A percentile compares a stretch with the other conserved stretches of the same genome.
Evolutionary conservation across 2,797 vertebrate species (phyloP).

Genomic region (Tadarida brasiliensis): DNA sequence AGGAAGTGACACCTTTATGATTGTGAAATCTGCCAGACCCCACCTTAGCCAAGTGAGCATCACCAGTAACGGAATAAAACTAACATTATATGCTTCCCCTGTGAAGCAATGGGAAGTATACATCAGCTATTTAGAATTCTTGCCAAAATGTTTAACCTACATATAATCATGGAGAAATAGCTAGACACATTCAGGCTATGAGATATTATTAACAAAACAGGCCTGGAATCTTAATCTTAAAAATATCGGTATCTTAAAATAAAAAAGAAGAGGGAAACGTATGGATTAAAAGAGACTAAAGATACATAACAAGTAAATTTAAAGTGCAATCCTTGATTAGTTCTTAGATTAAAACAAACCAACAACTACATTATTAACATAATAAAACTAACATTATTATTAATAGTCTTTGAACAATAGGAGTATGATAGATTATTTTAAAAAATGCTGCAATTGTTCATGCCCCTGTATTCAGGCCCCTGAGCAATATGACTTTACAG

Average conservation of each 20-base stretch:
- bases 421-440: not conserved
- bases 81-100: not conserved
- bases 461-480: not conserved
- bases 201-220: slow-evolving; percentile 31
- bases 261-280: not conserved
- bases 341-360: slow-evolving; percentile 9
- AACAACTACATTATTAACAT: not conserved
- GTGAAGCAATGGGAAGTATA: not conserved
- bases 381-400: not conserved
- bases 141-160: not conserved
- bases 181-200: slow-evolving; percentile 13
- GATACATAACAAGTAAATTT: slow-evolving; percentile 21
- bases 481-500: slow-evolving; percentile 3
- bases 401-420: not conserved
- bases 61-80: not conserved
- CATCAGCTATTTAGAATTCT: slow-evolving; percentile 36
- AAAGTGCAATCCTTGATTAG: not conserved
- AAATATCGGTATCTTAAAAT: slow-evolving; percentile 11
- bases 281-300: slow-evolving; percentile 44
- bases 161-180: slow-evolving; percentile 39
- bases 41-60: not conserved
- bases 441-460: slow-evolving; percentile 9
- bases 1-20: not conserved
- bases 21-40: not conserved
- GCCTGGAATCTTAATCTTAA: not conserved